Conservation (phyloP, 2,113 vertebrate species). For the Crocuta crocuta region DNA sequence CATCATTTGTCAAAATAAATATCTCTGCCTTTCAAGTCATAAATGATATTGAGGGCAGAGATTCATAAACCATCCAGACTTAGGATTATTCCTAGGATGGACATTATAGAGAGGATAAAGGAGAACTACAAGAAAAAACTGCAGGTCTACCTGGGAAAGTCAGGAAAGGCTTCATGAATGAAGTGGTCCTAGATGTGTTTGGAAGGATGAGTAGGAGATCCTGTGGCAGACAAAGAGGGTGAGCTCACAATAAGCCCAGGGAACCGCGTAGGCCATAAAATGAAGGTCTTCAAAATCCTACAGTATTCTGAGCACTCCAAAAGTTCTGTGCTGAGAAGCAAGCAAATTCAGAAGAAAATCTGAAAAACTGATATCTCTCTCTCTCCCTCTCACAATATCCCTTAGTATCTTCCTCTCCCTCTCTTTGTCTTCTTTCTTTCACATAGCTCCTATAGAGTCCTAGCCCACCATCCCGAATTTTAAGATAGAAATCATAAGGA, state of each 20-base stretch:
- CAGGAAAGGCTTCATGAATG: neutral
- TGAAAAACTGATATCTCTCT: neutral
- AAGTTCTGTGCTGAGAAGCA: neutral
- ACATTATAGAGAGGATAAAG: neutral
- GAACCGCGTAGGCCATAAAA: neutral
- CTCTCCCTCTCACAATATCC: too few species aligned
- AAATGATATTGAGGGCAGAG: neutral
- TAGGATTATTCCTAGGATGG: neutral
- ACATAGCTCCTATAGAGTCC: neutral
- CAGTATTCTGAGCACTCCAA: neutral
- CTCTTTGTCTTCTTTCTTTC: neutral
- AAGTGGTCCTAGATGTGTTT: neutral
- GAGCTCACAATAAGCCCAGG: neutral
- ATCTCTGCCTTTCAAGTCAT: neutral
- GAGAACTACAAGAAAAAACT: neutral
- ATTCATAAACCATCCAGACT: neutral
- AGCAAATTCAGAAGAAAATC: neutral
- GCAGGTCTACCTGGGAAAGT: neutral
- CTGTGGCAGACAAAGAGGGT: neutral
- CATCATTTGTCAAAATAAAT: neutral
- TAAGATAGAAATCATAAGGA: neutral
- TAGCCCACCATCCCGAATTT: neutral
- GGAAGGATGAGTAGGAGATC: neutral
- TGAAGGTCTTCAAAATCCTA: neutral
- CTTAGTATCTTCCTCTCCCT: neutral